Evolutionary conservation across 2,888 invertebrate genomes (phyloP), one percentile per base, ranked within the genome.

Genomic region (Tinea semifulvella): DNA sequence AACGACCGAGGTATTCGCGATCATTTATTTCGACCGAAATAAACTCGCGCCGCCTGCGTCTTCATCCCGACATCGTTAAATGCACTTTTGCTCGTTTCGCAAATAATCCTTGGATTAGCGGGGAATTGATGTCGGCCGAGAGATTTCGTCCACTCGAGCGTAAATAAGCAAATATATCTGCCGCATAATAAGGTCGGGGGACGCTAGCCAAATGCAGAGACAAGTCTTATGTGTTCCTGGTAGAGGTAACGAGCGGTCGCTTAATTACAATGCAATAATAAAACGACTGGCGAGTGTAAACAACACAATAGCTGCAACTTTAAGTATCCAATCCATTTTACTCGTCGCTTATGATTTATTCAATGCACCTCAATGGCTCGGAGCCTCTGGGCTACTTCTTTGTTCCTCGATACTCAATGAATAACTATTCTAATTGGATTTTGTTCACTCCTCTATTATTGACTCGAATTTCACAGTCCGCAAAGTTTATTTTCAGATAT

Each of bases 51-150:
- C 49, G 56, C 54, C 53, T 52, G 56, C 60, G 47, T 50, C 40
- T 40, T 22, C 22, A 31, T 25, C 42, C 46, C 36, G 52, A 39
- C 56, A 61, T 56, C 66, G 61, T 65, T 63, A 63, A 65, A 62
- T 68, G 68, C 71, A 72, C 64, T 71, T 70, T 68, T 59, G 63
- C 60, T 62, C 61, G 60, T 66, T 63, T 63, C 61, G 60, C 61
- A 58, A 65, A 64, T 66, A 68, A 72, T 67, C 64, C 59, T 46
- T 2, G 45, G 67, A 72, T 76, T 75, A 75, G 57, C 56, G 50
- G 50, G 50, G 59, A 65, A 71, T 68, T 66, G 70, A 71, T 74
- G 74, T 59, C 58, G 17, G 58, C 53, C 58, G 58, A 52, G 59
- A 53, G 55, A 60, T 65, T 69, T 63, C 58, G 58, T 48, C 36